Evolutionary conservation across 1,140 invertebrate genomes (phyloP).

Genomic region (Andrena cerasifolii): DNA sequence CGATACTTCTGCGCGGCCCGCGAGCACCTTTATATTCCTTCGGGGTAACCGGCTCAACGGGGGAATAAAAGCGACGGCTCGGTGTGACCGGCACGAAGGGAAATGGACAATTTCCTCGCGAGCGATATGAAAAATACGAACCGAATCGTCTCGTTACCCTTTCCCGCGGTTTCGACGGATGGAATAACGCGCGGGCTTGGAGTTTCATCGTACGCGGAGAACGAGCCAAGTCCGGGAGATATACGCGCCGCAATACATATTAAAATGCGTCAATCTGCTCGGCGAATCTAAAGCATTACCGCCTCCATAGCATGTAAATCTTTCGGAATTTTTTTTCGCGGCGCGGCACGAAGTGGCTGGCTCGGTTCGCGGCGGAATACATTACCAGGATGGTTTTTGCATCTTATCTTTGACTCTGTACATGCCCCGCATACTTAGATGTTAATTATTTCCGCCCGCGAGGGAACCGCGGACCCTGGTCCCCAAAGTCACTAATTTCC

Average conservation of each 20-base stretch:
- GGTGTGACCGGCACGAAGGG: constrained; percentile 2
- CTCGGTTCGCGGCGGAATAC: constrained; percentile 9
- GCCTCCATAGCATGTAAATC: constrained; percentile 22
- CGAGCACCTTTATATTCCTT: constrained; percentile 21
- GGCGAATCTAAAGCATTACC: constrained; percentile 30
- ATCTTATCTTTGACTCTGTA: constrained; percentile 19
- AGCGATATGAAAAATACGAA: constrained; percentile 4
- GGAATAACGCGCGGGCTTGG: constrained; percentile 21
- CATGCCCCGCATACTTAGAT: constrained; percentile 7
- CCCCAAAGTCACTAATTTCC: too few relatives aligned
- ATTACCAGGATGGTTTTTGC: constrained; percentile 14
- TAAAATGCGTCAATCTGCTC: constrained; percentile 31
- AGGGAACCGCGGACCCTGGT: background rate
- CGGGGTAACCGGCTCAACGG: constrained; percentile 22
- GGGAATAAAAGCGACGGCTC: constrained; percentile 12
- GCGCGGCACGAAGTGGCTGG: background rate
- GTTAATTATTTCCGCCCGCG: constrained; percentile 13
- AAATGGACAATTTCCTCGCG: background rate
- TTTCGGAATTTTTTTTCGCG: constrained; percentile 16
- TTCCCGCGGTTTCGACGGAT: constrained; percentile 4
- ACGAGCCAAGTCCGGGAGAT: constrained; percentile 7
- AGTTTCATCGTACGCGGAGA: background rate
- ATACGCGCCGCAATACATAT: constrained; percentile 8
- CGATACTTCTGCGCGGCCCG: constrained; percentile 10
- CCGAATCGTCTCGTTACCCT: constrained; percentile 11